A percentile compares a stretch with the other conserved stretches of the same genome.
Evolutionary conservation across 92 coral and sea anemone species (phyloP).

Genomic region (Chrysogorgia sp.): DNA sequence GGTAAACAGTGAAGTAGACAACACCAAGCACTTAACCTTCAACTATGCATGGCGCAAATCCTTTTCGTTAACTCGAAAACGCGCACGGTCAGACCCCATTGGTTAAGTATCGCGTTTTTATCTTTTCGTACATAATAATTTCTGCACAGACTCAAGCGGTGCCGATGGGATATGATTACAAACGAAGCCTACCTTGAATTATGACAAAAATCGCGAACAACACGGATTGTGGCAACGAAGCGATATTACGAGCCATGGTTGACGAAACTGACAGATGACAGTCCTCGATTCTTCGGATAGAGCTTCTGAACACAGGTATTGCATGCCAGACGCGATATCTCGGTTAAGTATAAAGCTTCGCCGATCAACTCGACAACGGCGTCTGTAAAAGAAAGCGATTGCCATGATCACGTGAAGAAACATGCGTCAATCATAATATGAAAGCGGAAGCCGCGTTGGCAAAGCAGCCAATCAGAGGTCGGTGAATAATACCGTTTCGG

Average conservation of each 20-base stretch:
- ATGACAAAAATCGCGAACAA: background rate
- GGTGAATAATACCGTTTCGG: background rate
- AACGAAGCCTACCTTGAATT: background rate
- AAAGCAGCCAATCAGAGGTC: constrained; percentile 18
- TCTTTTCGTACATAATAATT: no score
- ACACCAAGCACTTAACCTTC: no score
- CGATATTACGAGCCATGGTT: background rate
- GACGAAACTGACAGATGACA: background rate
- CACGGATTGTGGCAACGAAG: background rate
- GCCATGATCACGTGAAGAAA: constrained; percentile 12
- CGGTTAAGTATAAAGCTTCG: background rate
- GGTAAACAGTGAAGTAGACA: no score
- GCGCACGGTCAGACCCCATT: no score
- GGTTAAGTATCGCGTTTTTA: no score
- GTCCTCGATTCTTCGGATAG: background rate
- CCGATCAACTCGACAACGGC: background rate
- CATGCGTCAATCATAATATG: constrained; percentile 36
- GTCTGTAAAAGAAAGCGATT: background rate
- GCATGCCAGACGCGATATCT: constrained; percentile 23
- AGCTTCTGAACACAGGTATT: background rate
- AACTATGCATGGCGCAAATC: no score
- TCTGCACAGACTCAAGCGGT: no score
- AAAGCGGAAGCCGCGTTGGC: constrained; percentile 18
- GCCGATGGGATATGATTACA: no score
- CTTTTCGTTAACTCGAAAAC: no score